Base-by-base conservation (phyloP, 2,113 vertebrate species). In the Petaurus breviceps region DNA sequence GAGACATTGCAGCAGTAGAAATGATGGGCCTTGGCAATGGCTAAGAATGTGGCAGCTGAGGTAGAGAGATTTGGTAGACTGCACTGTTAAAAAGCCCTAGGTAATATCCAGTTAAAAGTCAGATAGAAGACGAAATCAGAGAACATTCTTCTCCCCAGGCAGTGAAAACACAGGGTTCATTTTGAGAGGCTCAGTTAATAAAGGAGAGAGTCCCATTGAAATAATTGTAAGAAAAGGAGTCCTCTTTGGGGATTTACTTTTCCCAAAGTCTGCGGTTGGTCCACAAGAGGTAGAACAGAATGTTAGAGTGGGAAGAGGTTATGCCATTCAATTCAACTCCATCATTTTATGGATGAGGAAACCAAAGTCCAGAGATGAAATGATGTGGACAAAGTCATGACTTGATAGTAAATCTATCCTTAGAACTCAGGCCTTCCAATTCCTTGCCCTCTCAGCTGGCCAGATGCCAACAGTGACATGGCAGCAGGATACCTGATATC, bases 181-280 rank as follows among this genome's bases (percentile, higher is more conserved):
- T 91, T 53, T 77, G 50, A 96, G 89, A 90, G 46, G 19, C 0
- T 91, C 2, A 22, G 16, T 93, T 19, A 92, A 93, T 47, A 95
- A 51, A 91, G 90, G 90, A 91, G 37, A 54, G 90, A 93, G 28
- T 54, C 37, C 8, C 93, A 57, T 47, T 68, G 51, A 47, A 47
- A 90, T 77, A 46, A 96, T 43, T 92, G 61, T 51, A 10, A 94
- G 23, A 92, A 93, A 0, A 51, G 43, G 19, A 77, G 37, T n/a
- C 37, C 37, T 77, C 68, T 77, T 77, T 77, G 19, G 37, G 37
- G 37, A 77, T 1, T 52, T 52, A 16, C 25, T 51, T 93, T 90
- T 51, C 43, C 89, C 94, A 95, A 90, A 8, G 95, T 37, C 51
- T 92, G 49, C 37, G 89, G 25, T 23, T 61, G 49, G 52, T 93